Base-by-base conservation (phyloP, 2,888 invertebrate genomes). In the Serrognathus titanus region DNA sequence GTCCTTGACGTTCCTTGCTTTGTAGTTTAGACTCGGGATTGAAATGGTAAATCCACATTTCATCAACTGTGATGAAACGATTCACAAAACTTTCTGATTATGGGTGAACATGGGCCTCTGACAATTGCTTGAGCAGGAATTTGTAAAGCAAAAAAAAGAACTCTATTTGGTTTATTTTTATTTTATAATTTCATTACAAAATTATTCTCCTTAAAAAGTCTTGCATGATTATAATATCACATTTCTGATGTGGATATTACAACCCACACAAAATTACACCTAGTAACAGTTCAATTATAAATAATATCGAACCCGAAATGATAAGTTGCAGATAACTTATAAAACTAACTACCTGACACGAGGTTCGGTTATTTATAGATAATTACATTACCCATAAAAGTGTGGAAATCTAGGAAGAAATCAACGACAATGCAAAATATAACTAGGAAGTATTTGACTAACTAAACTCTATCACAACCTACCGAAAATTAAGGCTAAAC, bases 241-340 rank as follows among this genome's bases (percentile, higher is more conserved):
- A 85, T 84, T 83, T 84, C 84, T 84, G 77, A 85, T 84, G 84
- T 83, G 84, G 84, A 84, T 85, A 84, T 84, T 84, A 84, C 80
- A 69, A 71, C 66, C 74, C 74, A 75, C 73, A 71, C 64, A 59
- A 52, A 62, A 59, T 58, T 37, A 48, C n/a, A 48, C 36, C 35
- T 16, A 24, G 4, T 20, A 20, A 16, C 16, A 16, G 36, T 40
- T 16, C 16, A 16, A 40, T 12, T 6, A 31, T 31, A 31, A 31
- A 31, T 31, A 31, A 31, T 31, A 31, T 31, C 24, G 24, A 31
- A 31, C 24, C 24, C 24, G 24, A 31, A 31, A 31, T 46, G 3
- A 24, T 31, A 48, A 20, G 12, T 36, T 48, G 31, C 31, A n/a
- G 31, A 48, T 16, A 16, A 48, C 16, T 24, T 12, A 12, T 31